Percentiles rank a stretch among this genome's conserved stretches.
These are phyloP conservation scores for Linyphia triangularis DNA, from an alignment of 2,888 invertebrate species.

Conservation along the genomic window DNA sequence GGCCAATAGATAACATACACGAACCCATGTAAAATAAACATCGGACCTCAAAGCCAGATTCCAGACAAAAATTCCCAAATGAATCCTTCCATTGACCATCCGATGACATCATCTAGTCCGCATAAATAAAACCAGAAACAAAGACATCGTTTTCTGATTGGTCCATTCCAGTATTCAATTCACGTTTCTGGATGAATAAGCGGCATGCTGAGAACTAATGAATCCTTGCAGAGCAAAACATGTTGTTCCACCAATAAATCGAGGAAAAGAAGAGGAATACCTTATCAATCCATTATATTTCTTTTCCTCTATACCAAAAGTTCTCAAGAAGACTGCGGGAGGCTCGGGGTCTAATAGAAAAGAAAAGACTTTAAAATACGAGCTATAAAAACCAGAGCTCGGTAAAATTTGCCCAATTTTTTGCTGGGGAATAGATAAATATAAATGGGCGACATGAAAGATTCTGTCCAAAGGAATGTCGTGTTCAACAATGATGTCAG, in stretches of 20 bases:
- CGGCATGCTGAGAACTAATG: constrained; percentile 59
- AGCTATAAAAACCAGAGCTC: constrained; percentile 15
- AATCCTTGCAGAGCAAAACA: constrained; percentile 21
- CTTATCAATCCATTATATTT: constrained; percentile 41
- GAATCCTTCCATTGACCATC: not conserved
- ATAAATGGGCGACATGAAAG: not conserved
- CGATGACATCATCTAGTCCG: not conserved
- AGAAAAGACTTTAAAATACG: constrained; percentile 43
- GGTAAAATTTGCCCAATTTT: not conserved
- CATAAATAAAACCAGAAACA: constrained; percentile 42
- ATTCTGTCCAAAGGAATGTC: constrained; percentile 11
- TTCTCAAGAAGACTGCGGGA: constrained; percentile 17
- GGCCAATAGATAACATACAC: not conserved
- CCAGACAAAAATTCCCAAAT: not conserved
- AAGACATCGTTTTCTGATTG: constrained; percentile 18
- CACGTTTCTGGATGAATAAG: constrained; percentile 48
- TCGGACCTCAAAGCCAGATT: not conserved
- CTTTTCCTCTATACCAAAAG: not conserved
- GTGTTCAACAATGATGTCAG: constrained; percentile 3
- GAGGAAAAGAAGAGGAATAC: constrained; percentile 4
- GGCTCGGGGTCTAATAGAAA: constrained; percentile 38
- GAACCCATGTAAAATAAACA: not conserved
- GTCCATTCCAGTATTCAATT: constrained; percentile 31
- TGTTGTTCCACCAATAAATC: constrained; percentile 55
- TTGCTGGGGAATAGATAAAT: not conserved